These are phyloP conservation scores for Haplotaxodon microlepis DNA, from an alignment of 2,113 vertebrate species.

Conservation along the genomic window DNA sequence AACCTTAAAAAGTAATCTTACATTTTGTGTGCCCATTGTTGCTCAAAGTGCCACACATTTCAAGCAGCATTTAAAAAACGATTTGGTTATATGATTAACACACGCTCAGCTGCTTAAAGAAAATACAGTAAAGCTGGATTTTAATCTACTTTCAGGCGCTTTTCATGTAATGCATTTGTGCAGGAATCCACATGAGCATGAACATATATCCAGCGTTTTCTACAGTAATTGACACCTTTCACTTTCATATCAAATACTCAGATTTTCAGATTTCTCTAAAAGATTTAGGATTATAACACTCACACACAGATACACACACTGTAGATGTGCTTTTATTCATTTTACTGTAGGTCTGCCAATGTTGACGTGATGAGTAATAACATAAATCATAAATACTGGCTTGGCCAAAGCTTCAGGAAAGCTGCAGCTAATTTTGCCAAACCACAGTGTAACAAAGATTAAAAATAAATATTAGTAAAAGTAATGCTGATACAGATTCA, in stretches of 20 bases:
- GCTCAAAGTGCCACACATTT: neutral
- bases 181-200: neutral
- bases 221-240: neutral
- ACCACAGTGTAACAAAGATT: neutral
- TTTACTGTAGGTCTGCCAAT: neutral
- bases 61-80: neutral
- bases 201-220: neutral
- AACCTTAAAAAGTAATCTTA: neutral
- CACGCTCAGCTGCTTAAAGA: neutral
- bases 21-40: neutral
- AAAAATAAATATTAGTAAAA: neutral
- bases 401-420: neutral
- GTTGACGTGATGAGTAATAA: neutral
- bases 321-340: neutral
- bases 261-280: neutral
- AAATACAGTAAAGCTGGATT: neutral
- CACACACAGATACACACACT: neutral
- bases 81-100: neutral
- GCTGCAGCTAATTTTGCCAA: neutral
- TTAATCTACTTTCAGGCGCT: neutral
- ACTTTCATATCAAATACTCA: neutral
- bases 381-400: neutral
- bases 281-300: neutral
- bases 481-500: neutral
- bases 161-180: neutral